phyloP scores from a whole-genome alignment of 2,888 invertebrate genomes.

The Xylota segnis region DNA sequence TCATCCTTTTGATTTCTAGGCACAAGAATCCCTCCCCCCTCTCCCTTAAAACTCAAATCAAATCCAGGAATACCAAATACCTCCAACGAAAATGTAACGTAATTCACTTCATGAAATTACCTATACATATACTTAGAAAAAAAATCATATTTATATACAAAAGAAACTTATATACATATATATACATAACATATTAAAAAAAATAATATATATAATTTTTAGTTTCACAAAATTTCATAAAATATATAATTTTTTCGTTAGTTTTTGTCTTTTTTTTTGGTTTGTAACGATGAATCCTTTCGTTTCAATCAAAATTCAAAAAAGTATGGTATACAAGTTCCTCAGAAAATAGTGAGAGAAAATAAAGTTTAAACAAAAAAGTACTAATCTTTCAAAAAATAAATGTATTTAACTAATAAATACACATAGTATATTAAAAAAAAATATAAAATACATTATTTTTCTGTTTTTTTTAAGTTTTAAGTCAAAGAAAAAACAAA shows the following conservation, averaged over 20 bases:
- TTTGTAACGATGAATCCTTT: slow-evolving; percentile 77
- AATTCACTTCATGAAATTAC: slow-evolving; percentile 51
- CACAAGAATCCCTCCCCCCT: slow-evolving; percentile 51
- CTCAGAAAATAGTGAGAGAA: slow-evolving; percentile 85
- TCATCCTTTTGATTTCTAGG: slow-evolving; percentile 28
- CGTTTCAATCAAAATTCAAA: slow-evolving; percentile 77
- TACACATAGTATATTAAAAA: no score
- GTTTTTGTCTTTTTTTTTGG: slow-evolving; percentile 78
- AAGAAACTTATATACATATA: slow-evolving; percentile 61
- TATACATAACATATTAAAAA: slow-evolving; percentile 69
- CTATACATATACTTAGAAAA: slow-evolving; percentile 24
- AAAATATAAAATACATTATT: slow-evolving; percentile 54
- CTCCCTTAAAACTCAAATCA: slow-evolving; percentile 57
- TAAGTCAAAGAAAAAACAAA: slow-evolving; percentile 41
- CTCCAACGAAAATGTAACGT: slow-evolving; percentile 83
- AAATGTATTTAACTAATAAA: slow-evolving; percentile 56
- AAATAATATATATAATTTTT: slow-evolving; percentile 75
- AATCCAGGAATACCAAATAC: slow-evolving; percentile 84
- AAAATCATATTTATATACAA: slow-evolving; percentile 76
- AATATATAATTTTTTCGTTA: slow-evolving; percentile 62
- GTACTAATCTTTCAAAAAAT: slow-evolving; percentile 78
- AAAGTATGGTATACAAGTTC: slow-evolving; percentile 91
- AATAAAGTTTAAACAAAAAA: slow-evolving; percentile 63
- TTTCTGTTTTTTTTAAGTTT: slow-evolving; percentile 58
- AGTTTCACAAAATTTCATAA: slow-evolving; percentile 76